Conservation (phyloP, 1,140 invertebrate genomes). For the Colletes latitarsis region DNA sequence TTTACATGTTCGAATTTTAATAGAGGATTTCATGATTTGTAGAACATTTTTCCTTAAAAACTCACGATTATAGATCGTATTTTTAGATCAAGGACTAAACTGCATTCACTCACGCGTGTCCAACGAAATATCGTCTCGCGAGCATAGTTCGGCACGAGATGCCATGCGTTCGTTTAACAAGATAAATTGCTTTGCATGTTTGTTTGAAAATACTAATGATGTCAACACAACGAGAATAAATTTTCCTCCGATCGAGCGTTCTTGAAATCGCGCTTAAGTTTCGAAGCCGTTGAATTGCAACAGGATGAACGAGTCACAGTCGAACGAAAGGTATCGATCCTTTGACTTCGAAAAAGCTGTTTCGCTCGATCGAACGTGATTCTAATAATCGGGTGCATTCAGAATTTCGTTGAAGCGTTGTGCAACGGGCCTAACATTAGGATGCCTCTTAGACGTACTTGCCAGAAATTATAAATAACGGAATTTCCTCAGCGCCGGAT, state of each 20-base stretch:
- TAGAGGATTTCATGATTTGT: too few species aligned
- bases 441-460: constrained; percentile 66
- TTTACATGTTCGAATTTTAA: too few species aligned
- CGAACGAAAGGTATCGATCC: background rate
- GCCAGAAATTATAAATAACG: constrained; percentile 81
- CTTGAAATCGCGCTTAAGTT: background rate
- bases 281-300: too few species aligned
- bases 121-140: background rate
- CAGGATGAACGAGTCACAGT: background rate
- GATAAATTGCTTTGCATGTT: background rate
- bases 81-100: too few species aligned
- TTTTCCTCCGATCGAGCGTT: background rate
- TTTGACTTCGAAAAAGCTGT: background rate
- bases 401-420: constrained; percentile 68
- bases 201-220: constrained; percentile 35
- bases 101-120: background rate
- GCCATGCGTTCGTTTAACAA: constrained; percentile 1
- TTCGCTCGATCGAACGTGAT: background rate
- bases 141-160: background rate
- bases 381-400: constrained; percentile 28
- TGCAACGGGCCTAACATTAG: constrained; percentile 76
- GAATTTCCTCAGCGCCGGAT: constrained; percentile 71
- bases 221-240: constrained; percentile 16
- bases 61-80: too few species aligned
- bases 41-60: too few species aligned